Evolutionary conservation across 2,888 invertebrate genomes (phyloP).

Genomic region (Nipponacmea schrenckii): DNA sequence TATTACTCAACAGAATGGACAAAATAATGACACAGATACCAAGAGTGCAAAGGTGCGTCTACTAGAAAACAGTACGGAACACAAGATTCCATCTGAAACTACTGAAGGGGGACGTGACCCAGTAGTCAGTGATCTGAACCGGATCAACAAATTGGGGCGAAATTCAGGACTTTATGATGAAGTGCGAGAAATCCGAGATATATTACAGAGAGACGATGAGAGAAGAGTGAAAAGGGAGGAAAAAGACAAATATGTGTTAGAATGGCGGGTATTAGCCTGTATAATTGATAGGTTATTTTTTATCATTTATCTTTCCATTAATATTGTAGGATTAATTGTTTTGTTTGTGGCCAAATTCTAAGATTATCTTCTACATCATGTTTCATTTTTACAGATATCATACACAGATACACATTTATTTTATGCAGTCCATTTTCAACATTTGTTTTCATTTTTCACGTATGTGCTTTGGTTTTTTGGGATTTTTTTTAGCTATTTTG

Average conservation of each 20-base stretch:
- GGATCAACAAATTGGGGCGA: not conserved
- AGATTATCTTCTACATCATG: not conserved
- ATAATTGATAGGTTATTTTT: slow-evolving; percentile 61
- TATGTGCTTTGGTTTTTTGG: too few relatives aligned
- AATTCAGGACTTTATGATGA: slow-evolving; percentile 39
- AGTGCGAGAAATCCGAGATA: slow-evolving; percentile 51
- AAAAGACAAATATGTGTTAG: slow-evolving; percentile 50
- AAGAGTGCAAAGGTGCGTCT: slow-evolving; percentile 44
- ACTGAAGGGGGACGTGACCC: not conserved
- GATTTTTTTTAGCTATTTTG: too few relatives aligned
- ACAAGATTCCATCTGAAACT: slow-evolving; percentile 17
- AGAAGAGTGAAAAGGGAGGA: slow-evolving; percentile 49
- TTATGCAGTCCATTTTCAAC: too few relatives aligned
- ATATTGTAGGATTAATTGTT: slow-evolving; percentile 51
- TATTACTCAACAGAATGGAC: slow-evolving; percentile 17
- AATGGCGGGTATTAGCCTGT: slow-evolving; percentile 62
- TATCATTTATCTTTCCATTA: slow-evolving; percentile 53
- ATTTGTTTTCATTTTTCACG: too few relatives aligned
- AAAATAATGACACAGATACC: slow-evolving; percentile 35
- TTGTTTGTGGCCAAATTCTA: slow-evolving; percentile 43
- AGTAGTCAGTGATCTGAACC: not conserved
- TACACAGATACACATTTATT: too few relatives aligned
- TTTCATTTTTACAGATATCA: too few relatives aligned
- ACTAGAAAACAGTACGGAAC: slow-evolving; percentile 46
- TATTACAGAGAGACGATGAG: slow-evolving; percentile 53